Base-by-base conservation (phyloP, 2,888 invertebrate genomes). In the Eilema caniola region DNA sequence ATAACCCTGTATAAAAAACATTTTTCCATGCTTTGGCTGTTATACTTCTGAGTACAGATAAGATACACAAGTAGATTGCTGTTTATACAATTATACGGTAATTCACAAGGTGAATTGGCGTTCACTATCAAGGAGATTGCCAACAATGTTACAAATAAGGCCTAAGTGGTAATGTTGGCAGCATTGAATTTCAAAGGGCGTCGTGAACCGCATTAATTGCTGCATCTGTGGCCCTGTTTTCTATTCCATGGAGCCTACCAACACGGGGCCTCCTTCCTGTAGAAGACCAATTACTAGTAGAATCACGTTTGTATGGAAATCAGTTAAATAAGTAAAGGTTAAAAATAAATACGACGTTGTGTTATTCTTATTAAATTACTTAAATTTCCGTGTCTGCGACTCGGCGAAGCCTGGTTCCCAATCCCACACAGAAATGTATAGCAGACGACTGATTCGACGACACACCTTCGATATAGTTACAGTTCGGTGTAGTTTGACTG, bases 231-330 rank as follows among this genome's bases (percentile, higher is more conserved):
- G 16, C 24, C 23, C 23, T 20, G 47, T 47, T 20, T 47, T 47
- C 47, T 47, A 47, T 47, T 20, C 47, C 20, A 47, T 24, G 24
- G 16, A 62, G 62, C 37, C 24, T 16, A 62, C 37, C 14, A 62
- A 37, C 25, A 25, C 33, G 10, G 61, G 33, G 23, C 16, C 23
- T 37, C 37, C 24, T 24, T 62, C 37, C 37, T n/a, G 62, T 62
- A 24, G 33, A 24, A 37, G 37, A 16, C 23, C 37, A 37, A 62
- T 62, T 62, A 62, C 31, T 16, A 37, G 62, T 62, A 23, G 11
- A 24, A 62, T 3, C 62, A 23, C 28, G 62, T 62, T 23, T 37
- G 8, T 62, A 62, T 62, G 62, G 62, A 33, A 62, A 62, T 62
- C 33, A 24, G 23, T 24, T 2, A 59, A 20, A 5, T 0, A 47